Conservation (phyloP, 2,113 vertebrate genomes). For the Saguinus imperator region DNA sequence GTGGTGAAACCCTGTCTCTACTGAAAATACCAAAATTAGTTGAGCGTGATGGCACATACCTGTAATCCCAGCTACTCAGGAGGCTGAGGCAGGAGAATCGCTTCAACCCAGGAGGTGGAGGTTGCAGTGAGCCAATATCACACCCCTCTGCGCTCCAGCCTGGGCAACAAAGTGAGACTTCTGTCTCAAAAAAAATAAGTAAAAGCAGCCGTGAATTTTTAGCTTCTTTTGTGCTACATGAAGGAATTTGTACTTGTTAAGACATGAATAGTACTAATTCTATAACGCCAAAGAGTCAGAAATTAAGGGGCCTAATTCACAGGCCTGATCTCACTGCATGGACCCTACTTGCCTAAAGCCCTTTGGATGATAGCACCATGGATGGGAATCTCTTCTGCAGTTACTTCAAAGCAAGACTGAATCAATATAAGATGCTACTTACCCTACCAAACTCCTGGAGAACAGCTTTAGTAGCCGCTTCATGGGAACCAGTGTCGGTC, state of each 20-base stretch:
- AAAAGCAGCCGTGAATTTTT: background rate
- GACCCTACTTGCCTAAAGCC: background rate
- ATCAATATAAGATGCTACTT: conserved; percentile 58
- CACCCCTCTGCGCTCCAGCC: too few relatives aligned
- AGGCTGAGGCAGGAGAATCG: too few relatives aligned
- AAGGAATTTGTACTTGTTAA: background rate
- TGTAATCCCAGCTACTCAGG: too few relatives aligned
- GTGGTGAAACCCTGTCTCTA: too few relatives aligned
- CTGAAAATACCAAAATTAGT: too few relatives aligned
- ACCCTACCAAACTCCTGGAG: conserved; percentile 93
- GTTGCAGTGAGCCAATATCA: too few relatives aligned
- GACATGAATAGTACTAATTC: background rate
- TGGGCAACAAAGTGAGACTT: too few relatives aligned
- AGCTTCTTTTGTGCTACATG: background rate
- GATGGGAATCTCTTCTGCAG: background rate
- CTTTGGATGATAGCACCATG: background rate
- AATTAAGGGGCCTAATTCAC: background rate
- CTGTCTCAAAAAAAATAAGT: too few relatives aligned
- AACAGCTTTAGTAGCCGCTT: conserved; percentile 87
- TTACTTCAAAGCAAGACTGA: background rate
- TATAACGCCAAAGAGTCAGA: background rate
- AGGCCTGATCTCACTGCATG: background rate
- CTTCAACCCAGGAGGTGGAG: too few relatives aligned
- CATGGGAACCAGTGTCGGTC: conserved; percentile 87
- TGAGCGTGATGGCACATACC: too few relatives aligned